A percentile compares a stretch with the other conserved stretches of the same genome.
phyloP scores from a whole-genome alignment of 2,797 vertebrate species.

The Mormyrus hasselquistii region DNA sequence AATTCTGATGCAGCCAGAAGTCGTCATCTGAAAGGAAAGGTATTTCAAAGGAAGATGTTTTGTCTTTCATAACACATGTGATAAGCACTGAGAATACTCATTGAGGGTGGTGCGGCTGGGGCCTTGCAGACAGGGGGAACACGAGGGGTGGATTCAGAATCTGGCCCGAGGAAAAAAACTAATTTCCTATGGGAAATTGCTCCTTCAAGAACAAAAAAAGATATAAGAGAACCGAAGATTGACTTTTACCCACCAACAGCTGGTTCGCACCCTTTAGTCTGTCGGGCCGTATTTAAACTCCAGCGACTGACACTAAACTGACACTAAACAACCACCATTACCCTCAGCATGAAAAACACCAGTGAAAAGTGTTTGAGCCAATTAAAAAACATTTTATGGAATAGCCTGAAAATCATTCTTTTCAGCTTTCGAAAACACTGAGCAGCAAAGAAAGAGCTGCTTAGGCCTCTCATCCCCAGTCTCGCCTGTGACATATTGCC shows the following conservation, averaged over 20 bases:
- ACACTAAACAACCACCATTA: neutral
- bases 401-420: neutral
- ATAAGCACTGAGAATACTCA: neutral
- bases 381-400: neutral
- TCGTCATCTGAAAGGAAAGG: neutral
- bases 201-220: neutral
- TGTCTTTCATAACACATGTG: conserved; percentile 8
- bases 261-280: neutral
- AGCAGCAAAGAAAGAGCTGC: neutral
- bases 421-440: neutral
- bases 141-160: neutral
- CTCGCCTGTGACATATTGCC: neutral
- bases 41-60: neutral
- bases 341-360: neutral
- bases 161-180: neutral
- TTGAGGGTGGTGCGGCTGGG: neutral
- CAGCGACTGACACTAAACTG: neutral
- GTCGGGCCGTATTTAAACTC: neutral
- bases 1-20: neutral
- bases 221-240: neutral
- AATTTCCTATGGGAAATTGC: conserved; percentile 6
- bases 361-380: neutral
- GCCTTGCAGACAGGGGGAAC: neutral
- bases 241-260: conserved; percentile 14
- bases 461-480: neutral